Evolutionary conservation across 2,113 vertebrate genomes (phyloP), one percentile per base, ranked within the genome.

Genomic region (Cyprinodon tularosa): DNA sequence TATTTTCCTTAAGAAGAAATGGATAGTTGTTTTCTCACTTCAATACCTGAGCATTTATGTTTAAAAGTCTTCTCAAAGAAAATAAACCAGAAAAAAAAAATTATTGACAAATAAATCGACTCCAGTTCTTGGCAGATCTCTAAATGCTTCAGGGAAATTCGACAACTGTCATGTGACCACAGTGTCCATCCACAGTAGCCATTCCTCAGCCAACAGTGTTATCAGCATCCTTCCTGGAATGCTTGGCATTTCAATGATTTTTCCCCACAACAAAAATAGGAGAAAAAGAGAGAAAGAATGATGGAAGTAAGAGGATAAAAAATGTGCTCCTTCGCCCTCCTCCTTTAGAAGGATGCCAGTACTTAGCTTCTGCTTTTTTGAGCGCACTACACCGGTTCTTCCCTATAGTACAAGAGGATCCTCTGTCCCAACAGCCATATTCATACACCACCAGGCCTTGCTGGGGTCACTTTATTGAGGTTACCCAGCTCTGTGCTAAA

Each of bases 391-490:
- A 80, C 77, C 62, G 37, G 63, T 63, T 86, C 78, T 81, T 84
- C 85, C 62, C 37, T 57, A 9, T 20, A 57, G 82, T 90, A 89
- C 88, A 86, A 78, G 65, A 88, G 66, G 88, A 86, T 86, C 86
- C 80, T 84, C 77, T 82, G 85, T 88, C 89, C 88, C 82, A 83
- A 74, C 81, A 79, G 80, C 90, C 83, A 85, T 83, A 87, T 90
- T 91, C 85, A 83, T 77, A 84, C 67, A 79, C 81, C 62, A 73
- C 59, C 79, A 84, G 66, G 83, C 85, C 87, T 84, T 86, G 81
- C 87, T 77, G 80, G 88, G 93, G 93, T 93, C 91, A 93, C 89
- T 92, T 92, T 92, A 92, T 88, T 90, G 89, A 92, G 91, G 93
- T 93, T 94, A 91, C 88, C 84, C 76, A 71, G 86, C 83, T 88